These are phyloP conservation scores for Strix uralensis DNA, from an alignment of 2,113 vertebrate genomes.

Conservation along the genomic window DNA sequence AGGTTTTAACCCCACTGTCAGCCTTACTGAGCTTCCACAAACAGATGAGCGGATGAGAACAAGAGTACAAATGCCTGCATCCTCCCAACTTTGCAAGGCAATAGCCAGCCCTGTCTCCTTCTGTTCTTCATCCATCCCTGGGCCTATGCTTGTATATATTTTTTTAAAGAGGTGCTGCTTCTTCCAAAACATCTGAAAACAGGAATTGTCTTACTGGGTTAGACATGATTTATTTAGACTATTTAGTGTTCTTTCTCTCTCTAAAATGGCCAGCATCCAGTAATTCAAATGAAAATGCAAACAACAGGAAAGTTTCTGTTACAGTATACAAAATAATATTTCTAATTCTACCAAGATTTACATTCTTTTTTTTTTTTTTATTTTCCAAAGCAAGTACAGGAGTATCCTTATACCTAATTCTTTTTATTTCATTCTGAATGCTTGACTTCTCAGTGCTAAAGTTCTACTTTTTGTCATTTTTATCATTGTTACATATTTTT, in stretches of 20 bases:
- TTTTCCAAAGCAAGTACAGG: not conserved
- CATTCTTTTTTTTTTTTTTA: not conserved
- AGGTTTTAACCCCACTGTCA: not conserved
- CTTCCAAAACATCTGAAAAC: not conserved
- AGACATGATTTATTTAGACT: not conserved
- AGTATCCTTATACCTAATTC: not conserved
- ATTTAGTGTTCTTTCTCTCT: not conserved
- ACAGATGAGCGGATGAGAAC: not conserved
- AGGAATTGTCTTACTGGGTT: not conserved
- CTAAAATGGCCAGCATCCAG: not conserved
- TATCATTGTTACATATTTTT: not conserved
- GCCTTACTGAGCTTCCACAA: not conserved
- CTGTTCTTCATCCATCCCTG: not conserved
- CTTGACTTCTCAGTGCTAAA: not conserved
- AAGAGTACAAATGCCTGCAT: not conserved
- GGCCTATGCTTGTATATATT: not conserved
- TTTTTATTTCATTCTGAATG: not conserved
- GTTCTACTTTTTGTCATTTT: not conserved
- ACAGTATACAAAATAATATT: not conserved
- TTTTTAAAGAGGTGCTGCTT: not conserved
- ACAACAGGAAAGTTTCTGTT: not conserved
- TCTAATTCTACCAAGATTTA: not conserved
- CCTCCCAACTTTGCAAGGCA: not conserved
- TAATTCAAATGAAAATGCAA: not conserved
- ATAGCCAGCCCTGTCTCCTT: not conserved